These are phyloP conservation scores for Bugula neritina DNA, from an alignment of 2,888 invertebrate species.

Conservation along the genomic window DNA sequence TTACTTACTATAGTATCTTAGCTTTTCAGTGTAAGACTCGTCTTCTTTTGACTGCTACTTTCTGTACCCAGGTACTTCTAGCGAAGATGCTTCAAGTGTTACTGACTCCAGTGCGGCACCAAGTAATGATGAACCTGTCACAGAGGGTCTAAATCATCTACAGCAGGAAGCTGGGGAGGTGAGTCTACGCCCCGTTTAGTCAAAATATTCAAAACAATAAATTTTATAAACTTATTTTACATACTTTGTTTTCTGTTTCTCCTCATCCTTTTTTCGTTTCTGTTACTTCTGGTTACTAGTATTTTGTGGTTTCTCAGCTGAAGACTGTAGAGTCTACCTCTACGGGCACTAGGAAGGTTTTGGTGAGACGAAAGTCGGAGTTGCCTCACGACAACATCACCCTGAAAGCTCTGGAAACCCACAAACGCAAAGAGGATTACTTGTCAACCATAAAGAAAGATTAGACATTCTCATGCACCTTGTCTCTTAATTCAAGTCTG, in stretches of 20 bases:
- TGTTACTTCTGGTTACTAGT: too few relatives aligned
- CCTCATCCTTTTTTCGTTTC: too few relatives aligned
- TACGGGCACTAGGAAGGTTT: conserved; percentile 67
- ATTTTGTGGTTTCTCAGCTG: too few relatives aligned
- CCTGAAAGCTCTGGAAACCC: conserved; percentile 81
- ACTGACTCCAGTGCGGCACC: neutral
- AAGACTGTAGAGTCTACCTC: conserved; percentile 39
- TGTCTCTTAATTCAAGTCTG: too few relatives aligned
- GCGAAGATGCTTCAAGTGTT: neutral
- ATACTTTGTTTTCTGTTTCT: too few relatives aligned
- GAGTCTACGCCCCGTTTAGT: neutral
- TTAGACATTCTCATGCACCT: too few relatives aligned
- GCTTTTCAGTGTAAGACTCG: too few relatives aligned
- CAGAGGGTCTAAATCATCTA: conserved; percentile 13
- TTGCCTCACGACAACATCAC: conserved; percentile 88
- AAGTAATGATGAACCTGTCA: neutral
- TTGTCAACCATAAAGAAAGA: conserved; percentile 57
- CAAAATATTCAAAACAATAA: too few relatives aligned
- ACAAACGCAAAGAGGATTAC: conserved; percentile 83
- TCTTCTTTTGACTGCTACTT: too few relatives aligned
- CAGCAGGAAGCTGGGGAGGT: neutral
- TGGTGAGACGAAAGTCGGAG: conserved; percentile 89
- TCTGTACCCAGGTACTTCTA: neutral
- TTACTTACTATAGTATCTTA: too few relatives aligned
- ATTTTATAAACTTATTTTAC: too few relatives aligned